Conservation (phyloP, 1,140 invertebrate species). For the Pararge aegeria region DNA sequence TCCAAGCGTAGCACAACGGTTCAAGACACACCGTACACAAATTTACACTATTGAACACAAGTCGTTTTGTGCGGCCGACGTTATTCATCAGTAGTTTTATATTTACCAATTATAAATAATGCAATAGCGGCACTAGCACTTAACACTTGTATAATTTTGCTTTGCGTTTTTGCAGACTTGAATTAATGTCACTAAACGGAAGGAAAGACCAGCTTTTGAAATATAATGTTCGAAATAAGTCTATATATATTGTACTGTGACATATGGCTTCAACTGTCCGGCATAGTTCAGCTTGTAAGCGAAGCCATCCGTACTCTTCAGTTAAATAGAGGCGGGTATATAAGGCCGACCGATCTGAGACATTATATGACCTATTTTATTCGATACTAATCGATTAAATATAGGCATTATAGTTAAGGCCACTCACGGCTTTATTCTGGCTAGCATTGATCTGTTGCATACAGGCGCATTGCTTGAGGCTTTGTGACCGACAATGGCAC, state of each 20-base stretch:
- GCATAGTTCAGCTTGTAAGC: no score
- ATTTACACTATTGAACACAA: slow-evolving; percentile 5
- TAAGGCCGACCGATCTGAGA: no score
- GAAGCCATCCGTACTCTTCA: no score
- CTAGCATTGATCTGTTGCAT: no score
- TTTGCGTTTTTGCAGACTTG: background rate
- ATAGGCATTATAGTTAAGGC: no score
- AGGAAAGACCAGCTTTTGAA: background rate
- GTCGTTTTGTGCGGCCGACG: slow-evolving; percentile 14
- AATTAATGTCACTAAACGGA: background rate
- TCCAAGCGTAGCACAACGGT: background rate
- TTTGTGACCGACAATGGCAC: no score
- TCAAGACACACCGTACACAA: background rate
- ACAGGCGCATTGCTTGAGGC: no score
- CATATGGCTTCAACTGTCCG: background rate
- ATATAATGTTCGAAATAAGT: background rate
- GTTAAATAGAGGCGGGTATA: no score
- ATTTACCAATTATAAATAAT: no score
- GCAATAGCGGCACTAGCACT: no score
- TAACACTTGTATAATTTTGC: background rate
- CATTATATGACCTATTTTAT: background rate
- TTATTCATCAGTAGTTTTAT: background rate
- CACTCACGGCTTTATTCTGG: no score
- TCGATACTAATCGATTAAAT: background rate
- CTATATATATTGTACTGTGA: slow-evolving; percentile 3